These are phyloP conservation scores for Meloidogyne chitwoodi DNA, from an alignment of 1,140 invertebrate genomes.

Conservation along the genomic window DNA sequence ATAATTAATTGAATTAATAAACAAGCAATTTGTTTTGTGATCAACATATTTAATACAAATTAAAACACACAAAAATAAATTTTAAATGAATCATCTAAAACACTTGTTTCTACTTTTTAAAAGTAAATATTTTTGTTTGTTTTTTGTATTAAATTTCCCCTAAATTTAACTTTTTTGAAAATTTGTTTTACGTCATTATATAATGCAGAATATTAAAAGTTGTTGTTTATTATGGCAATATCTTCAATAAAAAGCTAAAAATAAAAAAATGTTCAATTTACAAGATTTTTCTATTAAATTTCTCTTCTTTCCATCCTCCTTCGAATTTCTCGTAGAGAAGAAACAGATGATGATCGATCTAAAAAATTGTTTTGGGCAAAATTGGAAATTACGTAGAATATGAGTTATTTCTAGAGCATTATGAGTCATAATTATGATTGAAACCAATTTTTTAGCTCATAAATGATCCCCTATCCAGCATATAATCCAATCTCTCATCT, in stretches of 20 bases:
- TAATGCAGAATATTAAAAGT: neutral
- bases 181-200: neutral
- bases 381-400: no score
- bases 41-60: neutral
- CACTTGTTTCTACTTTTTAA: neutral
- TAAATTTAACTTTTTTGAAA: neutral
- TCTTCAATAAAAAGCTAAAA: neutral
- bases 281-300: neutral
- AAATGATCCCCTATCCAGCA: no score
- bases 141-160: neutral
- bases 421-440: no score
- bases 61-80: no score
- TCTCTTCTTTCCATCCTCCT: neutral
- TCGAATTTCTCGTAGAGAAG: neutral
- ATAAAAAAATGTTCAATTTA: neutral
- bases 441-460: no score
- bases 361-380: neutral
- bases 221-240: neutral
- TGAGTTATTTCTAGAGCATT: no score
- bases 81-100: neutral
- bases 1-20: neutral
- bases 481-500: no score
- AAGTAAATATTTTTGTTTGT: neutral
- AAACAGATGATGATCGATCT: neutral
- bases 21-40: neutral